These are phyloP conservation scores for Elaeidobius kamerunicus DNA, from an alignment of 2,888 invertebrate genomes.

Conservation along the genomic window DNA sequence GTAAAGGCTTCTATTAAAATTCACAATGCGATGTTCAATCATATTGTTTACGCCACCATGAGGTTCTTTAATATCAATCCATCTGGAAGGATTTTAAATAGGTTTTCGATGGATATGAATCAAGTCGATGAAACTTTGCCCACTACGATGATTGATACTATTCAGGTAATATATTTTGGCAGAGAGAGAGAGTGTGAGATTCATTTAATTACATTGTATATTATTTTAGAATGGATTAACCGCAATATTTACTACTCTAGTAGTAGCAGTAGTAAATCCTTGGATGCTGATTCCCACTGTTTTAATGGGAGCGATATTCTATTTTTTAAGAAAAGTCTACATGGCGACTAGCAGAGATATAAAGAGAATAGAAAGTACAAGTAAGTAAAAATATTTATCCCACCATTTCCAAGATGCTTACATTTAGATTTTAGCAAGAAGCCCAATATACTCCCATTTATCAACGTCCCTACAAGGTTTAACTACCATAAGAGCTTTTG, in stretches of 20 bases:
- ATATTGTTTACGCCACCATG: conserved; percentile 59
- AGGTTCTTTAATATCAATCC: conserved; percentile 66
- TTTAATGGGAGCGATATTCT: conserved; percentile 30
- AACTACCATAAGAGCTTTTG: conserved; percentile 70
- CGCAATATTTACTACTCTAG: conserved; percentile 28
- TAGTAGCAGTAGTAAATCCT: conserved; percentile 32
- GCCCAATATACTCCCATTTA: conserved; percentile 74
- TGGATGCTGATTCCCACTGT: conserved; percentile 33
- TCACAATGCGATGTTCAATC: conserved; percentile 51
- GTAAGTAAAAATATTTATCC: conserved; percentile 22
- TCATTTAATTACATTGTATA: too few species aligned
- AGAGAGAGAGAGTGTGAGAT: too few species aligned
- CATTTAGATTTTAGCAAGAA: conserved; percentile 56
- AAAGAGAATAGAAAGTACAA: conserved; percentile 34
- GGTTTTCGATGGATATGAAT: conserved; percentile 67
- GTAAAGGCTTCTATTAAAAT: conserved; percentile 53
- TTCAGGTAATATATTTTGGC: conserved; percentile 31
- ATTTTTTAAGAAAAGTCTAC: conserved; percentile 31
- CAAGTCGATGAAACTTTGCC: conserved; percentile 53
- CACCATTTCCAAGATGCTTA: not conserved
- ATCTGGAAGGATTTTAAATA: conserved; percentile 58
- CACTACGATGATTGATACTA: conserved; percentile 50
- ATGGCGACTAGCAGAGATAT: conserved; percentile 34
- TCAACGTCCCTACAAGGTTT: conserved; percentile 73
- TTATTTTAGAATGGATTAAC: conserved; percentile 33